Evolutionary conservation across 1,140 invertebrate species (phyloP).

Genomic region (Oncopodura yosiiana): DNA sequence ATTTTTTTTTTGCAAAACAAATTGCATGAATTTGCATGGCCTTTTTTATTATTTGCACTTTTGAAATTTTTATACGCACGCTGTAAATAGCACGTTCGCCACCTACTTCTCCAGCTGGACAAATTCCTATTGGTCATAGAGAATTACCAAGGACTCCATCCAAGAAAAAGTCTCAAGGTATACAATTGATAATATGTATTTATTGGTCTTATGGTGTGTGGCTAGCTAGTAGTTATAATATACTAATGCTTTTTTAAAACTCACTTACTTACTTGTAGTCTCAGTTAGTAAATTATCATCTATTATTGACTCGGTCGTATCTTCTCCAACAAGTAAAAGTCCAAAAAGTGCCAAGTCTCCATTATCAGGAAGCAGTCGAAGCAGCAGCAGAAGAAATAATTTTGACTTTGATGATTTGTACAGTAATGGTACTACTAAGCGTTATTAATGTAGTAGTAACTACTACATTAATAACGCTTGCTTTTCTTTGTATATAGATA

Average conservation of each 20-base stretch:
- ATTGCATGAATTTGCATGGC: too few relatives aligned
- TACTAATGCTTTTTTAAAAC: slow-evolving; percentile 1
- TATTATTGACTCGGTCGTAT: slow-evolving; percentile 23
- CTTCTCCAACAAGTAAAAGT: slow-evolving; percentile 11
- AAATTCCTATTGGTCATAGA: slow-evolving; percentile 11
- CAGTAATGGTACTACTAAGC: too few relatives aligned
- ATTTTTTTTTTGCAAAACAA: too few relatives aligned
- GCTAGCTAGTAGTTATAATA: background rate
- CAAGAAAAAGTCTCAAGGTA: background rate
- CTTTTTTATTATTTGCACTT: too few relatives aligned
- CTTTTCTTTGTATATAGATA: too few relatives aligned
- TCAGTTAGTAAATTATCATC: slow-evolving; percentile 15
- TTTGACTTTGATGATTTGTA: slow-evolving; percentile 4
- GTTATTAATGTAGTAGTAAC: too few relatives aligned
- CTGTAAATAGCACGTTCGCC: too few relatives aligned
- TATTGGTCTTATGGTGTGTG: background rate
- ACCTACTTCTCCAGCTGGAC: background rate
- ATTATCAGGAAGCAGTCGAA: slow-evolving; percentile 4
- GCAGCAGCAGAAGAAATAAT: background rate
- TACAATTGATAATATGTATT: too few relatives aligned
- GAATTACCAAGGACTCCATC: background rate
- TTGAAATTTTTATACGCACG: too few relatives aligned
- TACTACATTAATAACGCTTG: too few relatives aligned
- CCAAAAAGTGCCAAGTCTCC: slow-evolving; percentile 20
- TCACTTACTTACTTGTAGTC: too few relatives aligned